Conservation (phyloP, 2,797 vertebrate species). For the Hydrolagus colliei region DNA sequence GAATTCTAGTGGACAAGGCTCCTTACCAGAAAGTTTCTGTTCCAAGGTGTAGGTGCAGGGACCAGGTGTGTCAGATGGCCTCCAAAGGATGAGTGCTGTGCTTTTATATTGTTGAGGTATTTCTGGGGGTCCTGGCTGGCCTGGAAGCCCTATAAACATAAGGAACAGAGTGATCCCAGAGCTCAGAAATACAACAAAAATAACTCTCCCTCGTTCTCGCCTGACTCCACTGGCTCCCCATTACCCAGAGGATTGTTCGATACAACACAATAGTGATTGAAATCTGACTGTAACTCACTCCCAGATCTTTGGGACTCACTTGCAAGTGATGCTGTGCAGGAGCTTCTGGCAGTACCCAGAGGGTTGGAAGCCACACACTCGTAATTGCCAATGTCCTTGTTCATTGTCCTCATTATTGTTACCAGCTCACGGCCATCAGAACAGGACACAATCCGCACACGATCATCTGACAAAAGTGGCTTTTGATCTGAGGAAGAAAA, state of each 20-base stretch:
- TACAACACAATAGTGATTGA: too few relatives aligned
- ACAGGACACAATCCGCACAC: constrained; percentile 77
- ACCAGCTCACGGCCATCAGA: constrained; percentile 88
- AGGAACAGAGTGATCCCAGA: not conserved
- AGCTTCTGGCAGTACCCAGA: constrained; percentile 77
- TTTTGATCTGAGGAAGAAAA: constrained; percentile 70
- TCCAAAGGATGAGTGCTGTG: constrained; percentile 89
- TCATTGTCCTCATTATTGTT: constrained; percentile 80
- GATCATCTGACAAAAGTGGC: constrained; percentile 67
- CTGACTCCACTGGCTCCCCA: too few relatives aligned
- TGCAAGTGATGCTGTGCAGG: constrained; percentile 84
- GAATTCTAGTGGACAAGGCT: not conserved
- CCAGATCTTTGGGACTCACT: constrained; percentile 61
- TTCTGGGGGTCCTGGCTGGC: constrained; percentile 82
- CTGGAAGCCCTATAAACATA: constrained; percentile 67
- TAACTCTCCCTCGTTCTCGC: too few relatives aligned
- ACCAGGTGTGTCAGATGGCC: constrained; percentile 76
- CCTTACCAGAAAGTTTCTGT: constrained; percentile 70
- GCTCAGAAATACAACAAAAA: too few relatives aligned
- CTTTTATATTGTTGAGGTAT: constrained; percentile 90
- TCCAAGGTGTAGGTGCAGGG: constrained; percentile 90
- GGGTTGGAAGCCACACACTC: constrained; percentile 87
- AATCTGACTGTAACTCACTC: too few relatives aligned
- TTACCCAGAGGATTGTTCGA: too few relatives aligned
- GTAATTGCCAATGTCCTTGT: constrained; percentile 83